These are phyloP conservation scores for Willowsia nigromaculata DNA, from an alignment of 2,888 invertebrate species.

Conservation along the genomic window DNA sequence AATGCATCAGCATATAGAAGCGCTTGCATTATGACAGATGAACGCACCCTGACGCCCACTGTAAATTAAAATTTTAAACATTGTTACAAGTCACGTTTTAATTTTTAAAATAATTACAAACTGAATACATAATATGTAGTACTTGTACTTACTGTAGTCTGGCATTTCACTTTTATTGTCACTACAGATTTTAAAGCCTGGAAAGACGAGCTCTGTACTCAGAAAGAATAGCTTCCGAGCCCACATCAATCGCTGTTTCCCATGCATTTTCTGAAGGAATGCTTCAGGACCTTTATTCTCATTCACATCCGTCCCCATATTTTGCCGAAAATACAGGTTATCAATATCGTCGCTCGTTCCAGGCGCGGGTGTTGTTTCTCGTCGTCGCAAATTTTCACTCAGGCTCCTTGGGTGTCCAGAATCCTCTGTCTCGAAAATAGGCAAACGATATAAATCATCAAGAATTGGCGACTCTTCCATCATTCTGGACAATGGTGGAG, in stretches of 20 bases:
- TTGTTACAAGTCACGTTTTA: no score
- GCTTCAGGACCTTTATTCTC: slow-evolving; percentile 43
- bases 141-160: slow-evolving; percentile 54
- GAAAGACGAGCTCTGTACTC: slow-evolving; percentile 73
- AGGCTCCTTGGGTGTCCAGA: not conserved
- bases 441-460: slow-evolving; percentile 61
- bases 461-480: slow-evolving; percentile 32
- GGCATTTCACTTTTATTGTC: slow-evolving; percentile 56
- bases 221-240: slow-evolving; percentile 72
- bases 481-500: slow-evolving; percentile 31
- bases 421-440: slow-evolving; percentile 57
- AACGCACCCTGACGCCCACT: slow-evolving; percentile 73
- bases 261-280: slow-evolving; percentile 57
- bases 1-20: slow-evolving; percentile 69
- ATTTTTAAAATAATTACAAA: not conserved
- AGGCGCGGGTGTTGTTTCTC: slow-evolving; percentile 13
- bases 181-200: slow-evolving; percentile 67
- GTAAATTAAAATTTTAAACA: no score
- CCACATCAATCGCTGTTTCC: slow-evolving; percentile 63
- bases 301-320: not conserved
- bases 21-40: slow-evolving; percentile 71
- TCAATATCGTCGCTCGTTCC: not conserved
- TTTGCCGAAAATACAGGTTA: slow-evolving; percentile 13
- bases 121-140: not conserved
- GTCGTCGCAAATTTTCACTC: not conserved